These are phyloP conservation scores for Psophia crepitans DNA, from an alignment of 2,113 vertebrate species.

Conservation along the genomic window DNA sequence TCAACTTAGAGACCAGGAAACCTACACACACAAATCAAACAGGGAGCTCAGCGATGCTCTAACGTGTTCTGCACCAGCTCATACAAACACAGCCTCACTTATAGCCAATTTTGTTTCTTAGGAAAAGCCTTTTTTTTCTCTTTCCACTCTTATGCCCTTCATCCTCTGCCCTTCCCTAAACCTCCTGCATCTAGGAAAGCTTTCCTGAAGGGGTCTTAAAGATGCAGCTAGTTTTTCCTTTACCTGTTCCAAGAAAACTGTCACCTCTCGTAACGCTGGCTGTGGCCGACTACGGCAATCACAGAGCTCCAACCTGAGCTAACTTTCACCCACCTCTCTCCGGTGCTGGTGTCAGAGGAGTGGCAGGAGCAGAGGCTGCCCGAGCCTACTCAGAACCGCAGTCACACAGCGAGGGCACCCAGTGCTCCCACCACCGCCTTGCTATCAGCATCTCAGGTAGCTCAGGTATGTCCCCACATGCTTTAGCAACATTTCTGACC, in stretches of 20 bases:
- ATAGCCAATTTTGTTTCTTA: not conserved
- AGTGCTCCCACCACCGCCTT: rapidly evolving
- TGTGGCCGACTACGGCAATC: not conserved
- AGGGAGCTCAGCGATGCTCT: not conserved
- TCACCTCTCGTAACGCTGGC: not conserved
- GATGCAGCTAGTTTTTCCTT: not conserved
- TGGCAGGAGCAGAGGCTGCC: not conserved
- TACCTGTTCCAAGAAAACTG: not conserved
- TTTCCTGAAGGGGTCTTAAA: not conserved
- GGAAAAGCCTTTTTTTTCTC: not conserved
- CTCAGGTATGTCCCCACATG: not conserved
- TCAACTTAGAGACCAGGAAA: not conserved
- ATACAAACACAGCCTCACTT: not conserved
- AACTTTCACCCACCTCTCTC: not conserved
- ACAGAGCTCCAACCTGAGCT: not conserved
- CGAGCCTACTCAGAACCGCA: not conserved
- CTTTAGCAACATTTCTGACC: not conserved
- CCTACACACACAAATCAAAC: not conserved
- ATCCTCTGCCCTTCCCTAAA: not conserved
- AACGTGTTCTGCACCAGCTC: not conserved
- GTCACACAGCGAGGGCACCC: not conserved
- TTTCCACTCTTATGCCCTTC: not conserved
- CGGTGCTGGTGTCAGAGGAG: rapidly evolving
- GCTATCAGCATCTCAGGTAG: not conserved
- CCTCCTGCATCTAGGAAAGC: not conserved